Evolutionary conservation across 2,888 invertebrate genomes (phyloP).

Genomic region (Pollenia labialis): DNA sequence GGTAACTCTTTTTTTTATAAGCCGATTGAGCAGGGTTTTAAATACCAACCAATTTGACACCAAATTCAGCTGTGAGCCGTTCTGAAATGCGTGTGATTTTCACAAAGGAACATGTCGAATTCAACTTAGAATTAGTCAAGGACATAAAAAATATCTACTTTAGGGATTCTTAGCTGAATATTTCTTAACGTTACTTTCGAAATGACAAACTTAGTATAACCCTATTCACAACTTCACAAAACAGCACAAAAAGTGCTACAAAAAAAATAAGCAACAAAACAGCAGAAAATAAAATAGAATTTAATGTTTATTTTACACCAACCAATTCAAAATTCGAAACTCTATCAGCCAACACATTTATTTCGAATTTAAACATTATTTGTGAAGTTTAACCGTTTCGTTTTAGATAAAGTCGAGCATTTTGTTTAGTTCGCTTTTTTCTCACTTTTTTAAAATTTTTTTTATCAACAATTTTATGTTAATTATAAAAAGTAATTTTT

Average conservation of each 20-base stretch:
- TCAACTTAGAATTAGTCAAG: no score
- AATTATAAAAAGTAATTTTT: conserved; percentile 75
- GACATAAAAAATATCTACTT: no score
- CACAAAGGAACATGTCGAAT: no score
- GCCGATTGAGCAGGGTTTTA: no score
- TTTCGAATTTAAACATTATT: conserved; percentile 45
- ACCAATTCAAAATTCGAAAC: conserved; percentile 30
- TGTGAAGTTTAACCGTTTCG: conserved; percentile 69
- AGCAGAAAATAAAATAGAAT: conserved; percentile 53
- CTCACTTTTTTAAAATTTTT: conserved; percentile 68
- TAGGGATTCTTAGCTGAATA: no score
- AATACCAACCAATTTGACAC: no score
- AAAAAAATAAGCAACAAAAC: background rate
- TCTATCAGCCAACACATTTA: conserved; percentile 64
- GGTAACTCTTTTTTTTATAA: no score
- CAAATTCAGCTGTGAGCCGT: no score
- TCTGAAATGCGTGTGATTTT: no score
- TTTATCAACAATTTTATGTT: conserved; percentile 82
- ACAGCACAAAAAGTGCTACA: background rate
- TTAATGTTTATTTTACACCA: conserved; percentile 57
- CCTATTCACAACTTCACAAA: background rate
- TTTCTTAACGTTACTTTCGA: no score
- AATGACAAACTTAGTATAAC: no score
- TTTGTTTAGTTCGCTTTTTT: conserved; percentile 45
- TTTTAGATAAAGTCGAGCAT: conserved; percentile 63